Evolutionary conservation across 2,797 vertebrate species (phyloP).

Genomic region (Hydrolagus colliei): DNA sequence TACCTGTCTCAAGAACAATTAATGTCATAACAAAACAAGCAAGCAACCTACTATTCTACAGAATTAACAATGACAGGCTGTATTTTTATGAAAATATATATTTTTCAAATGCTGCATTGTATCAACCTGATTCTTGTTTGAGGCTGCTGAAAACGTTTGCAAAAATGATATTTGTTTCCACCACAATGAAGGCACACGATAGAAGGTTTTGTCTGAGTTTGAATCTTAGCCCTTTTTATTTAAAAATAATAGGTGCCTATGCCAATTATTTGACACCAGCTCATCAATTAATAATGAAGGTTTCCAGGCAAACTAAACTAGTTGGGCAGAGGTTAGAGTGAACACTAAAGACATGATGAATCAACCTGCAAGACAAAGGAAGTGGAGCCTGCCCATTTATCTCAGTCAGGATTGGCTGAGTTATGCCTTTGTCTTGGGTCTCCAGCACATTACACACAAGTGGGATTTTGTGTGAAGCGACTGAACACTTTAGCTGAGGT

Average conservation of each 20-base stretch:
- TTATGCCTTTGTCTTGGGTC: constrained; percentile 4
- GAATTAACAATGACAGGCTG: neutral
- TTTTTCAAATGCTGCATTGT: neutral
- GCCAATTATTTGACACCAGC: neutral
- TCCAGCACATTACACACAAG: neutral
- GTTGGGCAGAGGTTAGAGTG: neutral
- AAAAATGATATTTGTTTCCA: neutral
- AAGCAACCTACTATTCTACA: neutral
- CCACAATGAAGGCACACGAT: neutral
- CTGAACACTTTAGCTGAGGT: neutral
- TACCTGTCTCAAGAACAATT: neutral
- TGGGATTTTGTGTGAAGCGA: constrained; percentile 13
- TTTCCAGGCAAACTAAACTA: constrained; percentile 4
- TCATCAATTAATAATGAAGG: constrained; percentile 3
- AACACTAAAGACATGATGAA: constrained; percentile 4
- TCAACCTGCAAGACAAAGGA: constrained; percentile 5
- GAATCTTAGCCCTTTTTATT: neutral
- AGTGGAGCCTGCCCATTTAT: neutral
- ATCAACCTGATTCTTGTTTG: neutral
- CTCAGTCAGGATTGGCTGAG: neutral
- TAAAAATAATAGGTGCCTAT: neutral
- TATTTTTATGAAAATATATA: no score
- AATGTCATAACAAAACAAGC: neutral
- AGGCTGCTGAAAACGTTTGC: neutral
- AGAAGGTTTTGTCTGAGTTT: neutral